These are phyloP conservation scores for Nomada flava DNA, from an alignment of 2,888 invertebrate species.

Conservation along the genomic window DNA sequence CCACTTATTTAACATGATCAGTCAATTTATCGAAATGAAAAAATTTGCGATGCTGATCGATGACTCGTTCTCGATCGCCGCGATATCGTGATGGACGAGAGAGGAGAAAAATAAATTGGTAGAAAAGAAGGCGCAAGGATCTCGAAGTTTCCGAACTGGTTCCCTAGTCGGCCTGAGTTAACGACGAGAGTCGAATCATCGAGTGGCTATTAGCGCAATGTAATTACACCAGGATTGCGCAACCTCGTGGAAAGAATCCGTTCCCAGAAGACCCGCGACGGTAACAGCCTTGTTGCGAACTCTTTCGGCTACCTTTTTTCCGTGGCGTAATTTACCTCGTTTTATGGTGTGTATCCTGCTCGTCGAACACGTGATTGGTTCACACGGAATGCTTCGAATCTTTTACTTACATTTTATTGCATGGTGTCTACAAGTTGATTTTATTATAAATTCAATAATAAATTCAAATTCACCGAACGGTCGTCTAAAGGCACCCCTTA, in stretches of 20 bases:
- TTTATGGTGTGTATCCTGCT: conserved; percentile 1
- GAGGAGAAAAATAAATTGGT: conserved; percentile 11
- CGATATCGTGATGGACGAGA: neutral
- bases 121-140: conserved; percentile 28
- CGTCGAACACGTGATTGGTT: neutral
- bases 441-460: neutral
- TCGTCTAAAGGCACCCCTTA: neutral
- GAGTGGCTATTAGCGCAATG: conserved; percentile 58
- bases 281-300: conserved; percentile 31
- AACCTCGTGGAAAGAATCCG: conserved; percentile 47
- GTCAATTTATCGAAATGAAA: neutral
- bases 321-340: conserved; percentile 5
- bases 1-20: neutral
- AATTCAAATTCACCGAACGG: too few species aligned
- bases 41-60: neutral
- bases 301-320: conserved; percentile 26
- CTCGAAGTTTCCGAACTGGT: conserved; percentile 45
- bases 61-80: conserved; percentile 1
- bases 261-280: conserved; percentile 37
- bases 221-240: conserved; percentile 59
- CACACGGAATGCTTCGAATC: neutral
- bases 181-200: conserved; percentile 61
- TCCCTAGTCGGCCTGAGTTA: conserved; percentile 28
- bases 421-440: too few species aligned
- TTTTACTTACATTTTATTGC: too few species aligned